A percentile compares a stretch with the other conserved stretches of the same genome.
These are phyloP conservation scores for Urocyon cinereoargenteus DNA, from an alignment of 2,797 vertebrate species.

Conservation along the genomic window DNA sequence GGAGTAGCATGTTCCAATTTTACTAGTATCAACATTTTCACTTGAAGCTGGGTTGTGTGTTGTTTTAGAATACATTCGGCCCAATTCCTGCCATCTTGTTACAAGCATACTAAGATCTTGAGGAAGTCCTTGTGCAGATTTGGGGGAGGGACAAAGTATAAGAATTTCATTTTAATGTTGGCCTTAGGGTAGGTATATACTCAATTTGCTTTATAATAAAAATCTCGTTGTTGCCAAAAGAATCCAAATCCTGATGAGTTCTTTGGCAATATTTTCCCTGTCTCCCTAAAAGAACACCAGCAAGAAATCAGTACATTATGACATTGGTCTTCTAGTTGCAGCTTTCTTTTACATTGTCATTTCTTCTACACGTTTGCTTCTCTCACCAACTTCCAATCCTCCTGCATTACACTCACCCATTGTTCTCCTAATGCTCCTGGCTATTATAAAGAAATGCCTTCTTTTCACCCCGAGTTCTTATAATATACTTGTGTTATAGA, in stretches of 20 bases:
- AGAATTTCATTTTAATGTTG: background rate
- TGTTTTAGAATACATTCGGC: background rate
- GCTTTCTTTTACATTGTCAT: background rate
- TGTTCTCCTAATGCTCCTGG: background rate
- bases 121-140: background rate
- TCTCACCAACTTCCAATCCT: background rate
- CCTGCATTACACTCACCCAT: fast-evolving
- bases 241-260: background rate
- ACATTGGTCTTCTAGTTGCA: background rate
- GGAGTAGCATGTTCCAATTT: background rate
- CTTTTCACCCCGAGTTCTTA: background rate
- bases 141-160: background rate
- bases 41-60: background rate
- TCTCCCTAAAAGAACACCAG: background rate
- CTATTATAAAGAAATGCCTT: background rate
- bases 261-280: background rate
- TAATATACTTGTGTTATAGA: background rate
- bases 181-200: background rate
- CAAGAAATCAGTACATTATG: background rate
- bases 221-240: background rate
- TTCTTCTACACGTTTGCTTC: background rate
- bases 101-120: background rate
- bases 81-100: slow-evolving; percentile 42
- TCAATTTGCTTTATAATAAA: background rate
- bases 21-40: background rate